Evolutionary conservation across 2,888 invertebrate species (phyloP).

Genomic region (Glyphotaelius pellucidus): DNA sequence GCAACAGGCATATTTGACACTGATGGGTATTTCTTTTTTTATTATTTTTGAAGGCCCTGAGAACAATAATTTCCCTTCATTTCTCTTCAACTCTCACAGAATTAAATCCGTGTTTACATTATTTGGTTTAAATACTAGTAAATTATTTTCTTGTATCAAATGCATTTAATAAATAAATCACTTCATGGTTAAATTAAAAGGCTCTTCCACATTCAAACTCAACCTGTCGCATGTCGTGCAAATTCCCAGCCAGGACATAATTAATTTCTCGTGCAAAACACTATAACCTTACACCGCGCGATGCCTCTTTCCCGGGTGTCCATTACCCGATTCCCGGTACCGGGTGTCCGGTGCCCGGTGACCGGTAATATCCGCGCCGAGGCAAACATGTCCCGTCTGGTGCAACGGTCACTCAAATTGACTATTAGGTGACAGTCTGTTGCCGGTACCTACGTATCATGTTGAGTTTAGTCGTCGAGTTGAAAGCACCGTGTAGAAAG

Average conservation of each 20-base stretch:
- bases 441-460: not conserved
- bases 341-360: not conserved
- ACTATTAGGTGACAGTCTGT: not conserved
- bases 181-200: not conserved
- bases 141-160: no score
- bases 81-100: no score
- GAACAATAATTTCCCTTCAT: no score
- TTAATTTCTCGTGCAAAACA: not conserved
- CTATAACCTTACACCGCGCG: not conserved
- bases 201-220: not conserved
- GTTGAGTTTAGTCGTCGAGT: not conserved
- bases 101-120: no score
- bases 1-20: no score
- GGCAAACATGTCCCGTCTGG: slow-evolving; percentile 23
- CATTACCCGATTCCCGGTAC: not conserved
- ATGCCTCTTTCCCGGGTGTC: no score
- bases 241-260: not conserved
- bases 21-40: no score
- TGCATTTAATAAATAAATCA: not conserved
- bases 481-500: not conserved
- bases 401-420: slow-evolving; percentile 7
- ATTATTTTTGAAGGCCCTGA: no score
- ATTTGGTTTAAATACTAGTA: no score
- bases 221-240: not conserved
- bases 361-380: not conserved